Evolutionary conservation across 1,140 invertebrate genomes (phyloP).

Genomic region (Phymastichus coffea): DNA sequence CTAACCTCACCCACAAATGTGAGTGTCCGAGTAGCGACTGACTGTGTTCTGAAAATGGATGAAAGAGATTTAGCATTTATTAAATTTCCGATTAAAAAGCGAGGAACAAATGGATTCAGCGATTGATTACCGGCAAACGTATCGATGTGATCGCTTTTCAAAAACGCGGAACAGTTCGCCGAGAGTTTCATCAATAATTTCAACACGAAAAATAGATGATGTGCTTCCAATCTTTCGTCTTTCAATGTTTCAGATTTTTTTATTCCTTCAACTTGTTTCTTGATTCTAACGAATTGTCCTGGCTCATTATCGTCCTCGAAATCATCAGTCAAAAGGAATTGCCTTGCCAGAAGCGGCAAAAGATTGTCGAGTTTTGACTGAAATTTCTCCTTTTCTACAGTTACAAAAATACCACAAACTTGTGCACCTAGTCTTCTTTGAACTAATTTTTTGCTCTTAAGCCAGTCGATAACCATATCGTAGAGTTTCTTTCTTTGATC

Average conservation of each 20-base stretch:
- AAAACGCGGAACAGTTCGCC: slow-evolving; percentile 55
- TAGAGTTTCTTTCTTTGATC: slow-evolving; percentile 65
- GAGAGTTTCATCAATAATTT: slow-evolving; percentile 65
- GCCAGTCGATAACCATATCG: slow-evolving; percentile 66
- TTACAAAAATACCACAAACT: slow-evolving; percentile 70
- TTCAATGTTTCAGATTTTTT: slow-evolving; percentile 32
- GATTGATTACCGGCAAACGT: slow-evolving; percentile 57
- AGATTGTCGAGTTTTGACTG: slow-evolving; percentile 58
- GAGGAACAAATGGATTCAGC: background rate
- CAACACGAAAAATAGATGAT: slow-evolving; percentile 71
- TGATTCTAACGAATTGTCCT: slow-evolving; percentile 47
- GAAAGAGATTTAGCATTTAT: slow-evolving; percentile 10
- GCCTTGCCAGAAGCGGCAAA: slow-evolving; percentile 54
- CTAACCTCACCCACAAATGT: slow-evolving; percentile 75
- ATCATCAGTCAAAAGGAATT: slow-evolving; percentile 44
- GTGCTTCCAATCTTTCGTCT: slow-evolving; percentile 63
- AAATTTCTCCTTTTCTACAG: slow-evolving; percentile 69
- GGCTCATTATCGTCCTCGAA: slow-evolving; percentile 35
- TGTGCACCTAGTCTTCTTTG: slow-evolving; percentile 62
- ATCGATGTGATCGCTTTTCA: slow-evolving; percentile 51
- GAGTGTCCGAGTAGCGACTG: slow-evolving; percentile 62
- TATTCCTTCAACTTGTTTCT: slow-evolving; percentile 28
- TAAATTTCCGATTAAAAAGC: background rate
- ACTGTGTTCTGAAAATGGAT: slow-evolving; percentile 45
- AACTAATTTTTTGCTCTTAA: slow-evolving; percentile 65